Conservation (phyloP, 1,140 invertebrate genomes). For the Drosophila sp. region DNA sequence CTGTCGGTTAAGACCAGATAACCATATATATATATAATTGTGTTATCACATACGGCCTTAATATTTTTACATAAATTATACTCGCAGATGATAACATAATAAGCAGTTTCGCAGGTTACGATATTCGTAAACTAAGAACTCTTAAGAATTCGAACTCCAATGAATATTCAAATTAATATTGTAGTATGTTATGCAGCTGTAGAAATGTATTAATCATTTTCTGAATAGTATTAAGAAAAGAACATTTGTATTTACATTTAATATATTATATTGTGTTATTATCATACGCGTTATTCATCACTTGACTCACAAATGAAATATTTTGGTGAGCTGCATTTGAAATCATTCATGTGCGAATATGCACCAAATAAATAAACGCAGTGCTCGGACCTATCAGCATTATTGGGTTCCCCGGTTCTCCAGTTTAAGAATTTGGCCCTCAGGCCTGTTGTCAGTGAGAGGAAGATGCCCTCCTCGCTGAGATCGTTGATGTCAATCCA, state of each 20-base stretch:
- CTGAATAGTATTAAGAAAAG: not conserved
- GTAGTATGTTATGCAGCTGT: not conserved
- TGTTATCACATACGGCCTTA: constrained; percentile 17
- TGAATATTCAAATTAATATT: constrained; percentile 14
- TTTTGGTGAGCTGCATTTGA: not conserved
- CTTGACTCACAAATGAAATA: constrained; percentile 19
- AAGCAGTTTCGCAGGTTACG: constrained; percentile 5
- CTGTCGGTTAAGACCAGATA: not conserved
- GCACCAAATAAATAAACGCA: not conserved
- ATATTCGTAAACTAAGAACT: not conserved
- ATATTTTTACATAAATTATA: constrained; percentile 29
- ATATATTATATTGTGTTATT: too few species aligned
- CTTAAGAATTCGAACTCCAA: not conserved
- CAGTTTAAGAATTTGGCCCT: not conserved
- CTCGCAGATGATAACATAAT: constrained; percentile 24
- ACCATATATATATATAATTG: constrained; percentile 5
- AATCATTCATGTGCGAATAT: constrained; percentile 4
- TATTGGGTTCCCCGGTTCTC: not conserved
- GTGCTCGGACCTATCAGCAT: not conserved
- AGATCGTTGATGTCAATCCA: constrained; percentile 23
- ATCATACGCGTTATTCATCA: not conserved
- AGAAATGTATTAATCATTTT: not conserved
- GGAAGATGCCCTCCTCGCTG: not conserved
- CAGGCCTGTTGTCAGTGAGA: constrained; percentile 9
- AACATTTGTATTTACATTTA: too few species aligned